Base-by-base conservation (phyloP, 2,888 invertebrate species). In the Drosophila putrida region DNA sequence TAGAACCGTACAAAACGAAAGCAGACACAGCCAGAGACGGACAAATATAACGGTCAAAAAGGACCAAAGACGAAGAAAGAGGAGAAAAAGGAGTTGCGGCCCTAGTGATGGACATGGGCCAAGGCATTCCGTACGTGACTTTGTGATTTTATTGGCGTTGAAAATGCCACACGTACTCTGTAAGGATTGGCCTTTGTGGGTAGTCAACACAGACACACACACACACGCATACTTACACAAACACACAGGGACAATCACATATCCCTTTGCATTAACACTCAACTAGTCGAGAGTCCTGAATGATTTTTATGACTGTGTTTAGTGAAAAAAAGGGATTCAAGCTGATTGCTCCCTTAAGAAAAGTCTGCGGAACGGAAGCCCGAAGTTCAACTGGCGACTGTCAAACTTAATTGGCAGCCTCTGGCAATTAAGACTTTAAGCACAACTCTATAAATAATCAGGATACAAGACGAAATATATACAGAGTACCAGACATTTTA, bases 71-170 rank as follows among this genome's bases (percentile, higher is more conserved):
- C n/a, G 46, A 33, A 31, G 38, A 10, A 11, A 6, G 27, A 13
- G 36, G 35, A 28, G 15, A 10, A 2, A 43, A 28, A 50, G 53
- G 33, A 71, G 63, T 43, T 64, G 64, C 39, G 44, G 47, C 35
- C 13, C 43, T 10, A 4, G 39, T 72, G 82, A 89, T 88, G 86
- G 88, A 89, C 88, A 85, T 63, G 78, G 84, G 72, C 69, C 71
- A 82, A 70, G 67, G 71, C 74, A 54, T 60, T 63, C 64, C 60
- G 79, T 76, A 91, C 90, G 90, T 90, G 90, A 90, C 91, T 90
- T 83, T 81, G 74, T 78, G 88, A 88, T 90, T 90, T 91, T 90
- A 91, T 91, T 90, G 85, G 83, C 84, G 84, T 80, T 82, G 84
- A 78, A 89, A 88, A 81, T 88, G 75, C 88, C 77, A 70, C 82